These are phyloP conservation scores for Carposina sasakii DNA, from an alignment of 1,140 invertebrate genomes.

Conservation along the genomic window DNA sequence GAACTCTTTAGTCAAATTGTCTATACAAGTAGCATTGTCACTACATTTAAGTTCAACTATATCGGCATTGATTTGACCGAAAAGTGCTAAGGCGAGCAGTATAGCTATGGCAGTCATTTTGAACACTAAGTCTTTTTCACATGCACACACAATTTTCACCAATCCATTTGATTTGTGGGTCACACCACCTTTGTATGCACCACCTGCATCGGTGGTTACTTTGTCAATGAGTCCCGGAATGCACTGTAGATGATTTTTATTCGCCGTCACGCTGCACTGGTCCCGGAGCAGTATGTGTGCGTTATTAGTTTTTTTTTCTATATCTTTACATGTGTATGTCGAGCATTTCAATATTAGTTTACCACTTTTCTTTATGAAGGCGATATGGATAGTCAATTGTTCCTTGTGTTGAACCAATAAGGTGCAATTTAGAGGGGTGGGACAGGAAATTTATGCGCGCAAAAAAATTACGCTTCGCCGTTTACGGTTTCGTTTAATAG, in stretches of 20 bases:
- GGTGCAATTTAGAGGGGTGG: slow-evolving; percentile 33
- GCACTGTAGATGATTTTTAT: slow-evolving; percentile 61
- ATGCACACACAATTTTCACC: slow-evolving; percentile 48
- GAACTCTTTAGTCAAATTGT: slow-evolving; percentile 56
- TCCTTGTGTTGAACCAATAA: slow-evolving; percentile 32
- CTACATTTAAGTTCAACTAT: slow-evolving; percentile 59
- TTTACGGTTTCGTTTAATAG: slow-evolving; percentile 39
- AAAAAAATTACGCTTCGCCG: slow-evolving; percentile 28
- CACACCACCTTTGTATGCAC: slow-evolving; percentile 30
- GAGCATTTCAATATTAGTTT: slow-evolving; percentile 31
- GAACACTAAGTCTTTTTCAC: slow-evolving; percentile 46
- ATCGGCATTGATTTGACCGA: slow-evolving; percentile 37
- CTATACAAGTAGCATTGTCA: slow-evolving; percentile 70
- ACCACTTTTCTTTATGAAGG: slow-evolving; percentile 51
- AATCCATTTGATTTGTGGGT: slow-evolving; percentile 68
- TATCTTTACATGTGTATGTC: slow-evolving; percentile 34
- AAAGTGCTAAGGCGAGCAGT: slow-evolving; percentile 40
- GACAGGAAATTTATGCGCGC: slow-evolving; percentile 2
- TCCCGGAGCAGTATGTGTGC: slow-evolving; percentile 33
- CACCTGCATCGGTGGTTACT: slow-evolving; percentile 52
- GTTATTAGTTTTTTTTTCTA: slow-evolving; percentile 51
- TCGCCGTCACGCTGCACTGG: slow-evolving; percentile 57
- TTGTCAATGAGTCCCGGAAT: slow-evolving; percentile 51
- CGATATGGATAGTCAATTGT: slow-evolving; percentile 29
- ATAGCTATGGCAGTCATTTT: slow-evolving; percentile 55